Conservation (phyloP, 2,113 vertebrate species). For the Trichechus manatus region DNA sequence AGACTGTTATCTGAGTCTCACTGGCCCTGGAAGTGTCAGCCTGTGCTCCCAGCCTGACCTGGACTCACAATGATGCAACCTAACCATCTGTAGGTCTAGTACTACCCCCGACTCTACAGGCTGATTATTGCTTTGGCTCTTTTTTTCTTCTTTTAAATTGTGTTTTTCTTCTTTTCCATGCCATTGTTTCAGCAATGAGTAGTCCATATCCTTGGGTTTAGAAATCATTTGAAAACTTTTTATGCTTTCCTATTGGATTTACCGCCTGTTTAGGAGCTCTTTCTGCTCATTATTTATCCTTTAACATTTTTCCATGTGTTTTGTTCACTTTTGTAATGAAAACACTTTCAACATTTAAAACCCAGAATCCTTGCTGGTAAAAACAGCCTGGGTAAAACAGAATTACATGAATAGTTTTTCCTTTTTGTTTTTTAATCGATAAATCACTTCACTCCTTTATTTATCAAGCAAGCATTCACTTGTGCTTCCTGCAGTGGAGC, state of each 20-base stretch:
- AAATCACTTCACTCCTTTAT: background rate
- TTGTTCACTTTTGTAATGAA: conserved; percentile 23
- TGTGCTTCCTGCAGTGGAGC: background rate
- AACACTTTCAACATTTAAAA: conserved; percentile 29
- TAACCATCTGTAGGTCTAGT: too few relatives aligned
- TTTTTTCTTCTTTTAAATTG: background rate
- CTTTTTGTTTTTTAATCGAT: conserved; percentile 15
- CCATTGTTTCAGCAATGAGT: background rate
- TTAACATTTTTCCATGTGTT: background rate
- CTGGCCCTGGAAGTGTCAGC: background rate
- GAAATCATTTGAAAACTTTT: conserved; percentile 51
- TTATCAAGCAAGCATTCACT: background rate
- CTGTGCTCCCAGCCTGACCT: background rate
- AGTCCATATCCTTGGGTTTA: background rate
- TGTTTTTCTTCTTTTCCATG: background rate
- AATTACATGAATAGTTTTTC: background rate
- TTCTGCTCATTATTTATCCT: background rate
- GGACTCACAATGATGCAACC: background rate
- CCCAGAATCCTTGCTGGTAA: background rate
- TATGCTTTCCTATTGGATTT: conserved; percentile 5
- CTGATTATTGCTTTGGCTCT: background rate
- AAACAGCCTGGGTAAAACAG: background rate
- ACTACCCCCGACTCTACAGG: background rate
- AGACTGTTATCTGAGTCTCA: background rate
- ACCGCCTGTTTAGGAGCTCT: background rate